Evolutionary conservation across 1,140 invertebrate genomes (phyloP).

Genomic region (Saccostrea echinata): DNA sequence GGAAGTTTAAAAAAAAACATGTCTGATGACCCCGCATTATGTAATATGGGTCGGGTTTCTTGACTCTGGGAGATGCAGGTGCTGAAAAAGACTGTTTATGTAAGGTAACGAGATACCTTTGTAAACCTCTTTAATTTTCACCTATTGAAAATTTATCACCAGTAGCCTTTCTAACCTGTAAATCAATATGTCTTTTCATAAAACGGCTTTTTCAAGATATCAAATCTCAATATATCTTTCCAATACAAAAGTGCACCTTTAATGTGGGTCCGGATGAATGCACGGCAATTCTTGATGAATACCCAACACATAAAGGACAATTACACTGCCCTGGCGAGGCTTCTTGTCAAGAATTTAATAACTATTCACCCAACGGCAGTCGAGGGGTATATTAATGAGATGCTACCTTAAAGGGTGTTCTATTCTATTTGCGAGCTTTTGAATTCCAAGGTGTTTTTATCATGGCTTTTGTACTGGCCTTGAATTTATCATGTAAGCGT

Average conservation of each 20-base stretch:
- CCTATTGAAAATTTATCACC: constrained; percentile 20
- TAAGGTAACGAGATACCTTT: background rate
- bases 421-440: background rate
- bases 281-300: background rate
- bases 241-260: constrained; percentile 24
- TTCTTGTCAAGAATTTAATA: constrained; percentile 14
- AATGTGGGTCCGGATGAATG: background rate
- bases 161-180: constrained; percentile 13
- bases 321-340: background rate
- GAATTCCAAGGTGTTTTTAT: constrained; percentile 32
- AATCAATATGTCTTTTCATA: constrained; percentile 31
- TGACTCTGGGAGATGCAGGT: constrained; percentile 23
- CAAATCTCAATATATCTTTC: constrained; percentile 17
- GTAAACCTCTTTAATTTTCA: background rate
- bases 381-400: constrained; percentile 19
- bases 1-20: background rate
- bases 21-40: background rate
- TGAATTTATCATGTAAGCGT: constrained; percentile 22
- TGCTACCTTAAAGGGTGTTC: background rate
- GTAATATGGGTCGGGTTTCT: background rate
- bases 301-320: background rate
- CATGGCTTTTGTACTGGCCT: constrained; percentile 21
- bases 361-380: background rate
- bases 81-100: background rate
- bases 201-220: constrained; percentile 18